Conservation (phyloP, 2,888 invertebrate species). For the Isoperla grammatica region DNA sequence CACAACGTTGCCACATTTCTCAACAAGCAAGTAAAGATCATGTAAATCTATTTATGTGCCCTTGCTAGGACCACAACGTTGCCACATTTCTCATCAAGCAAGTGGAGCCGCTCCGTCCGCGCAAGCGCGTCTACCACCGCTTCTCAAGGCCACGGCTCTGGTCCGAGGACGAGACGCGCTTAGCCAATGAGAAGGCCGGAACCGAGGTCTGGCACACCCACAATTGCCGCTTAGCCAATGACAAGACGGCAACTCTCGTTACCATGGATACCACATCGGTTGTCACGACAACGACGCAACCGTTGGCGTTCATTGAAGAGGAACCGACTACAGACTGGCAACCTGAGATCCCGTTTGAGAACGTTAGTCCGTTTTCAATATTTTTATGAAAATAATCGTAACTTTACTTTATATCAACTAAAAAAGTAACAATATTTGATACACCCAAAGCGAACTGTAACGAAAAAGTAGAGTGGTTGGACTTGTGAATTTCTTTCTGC, state of each 20-base stretch:
- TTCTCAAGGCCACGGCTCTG: slow-evolving; percentile 41
- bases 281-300: background rate
- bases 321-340: slow-evolving; percentile 80
- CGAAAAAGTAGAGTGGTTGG: no score
- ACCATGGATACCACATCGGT: slow-evolving; percentile 31
- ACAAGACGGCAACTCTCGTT: slow-evolving; percentile 37
- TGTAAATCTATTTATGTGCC: no score
- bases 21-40: slow-evolving; percentile 74
- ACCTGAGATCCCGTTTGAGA: slow-evolving; percentile 88
- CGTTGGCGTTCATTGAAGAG: slow-evolving; percentile 56
- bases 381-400: no score
- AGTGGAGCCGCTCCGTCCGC: slow-evolving; percentile 60
- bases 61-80: slow-evolving; percentile 64
- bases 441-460: no score
- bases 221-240: no score
- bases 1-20: slow-evolving; percentile 84
- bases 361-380: slow-evolving; percentile 63
- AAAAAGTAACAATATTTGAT: no score
- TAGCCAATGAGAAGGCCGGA: background rate
- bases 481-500: no score
- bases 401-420: no score
- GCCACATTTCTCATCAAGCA: slow-evolving; percentile 84
- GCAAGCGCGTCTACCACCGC: slow-evolving; percentile 33
- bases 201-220: no score
- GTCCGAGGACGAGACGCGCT: slow-evolving; percentile 39